Evolutionary conservation across 2,113 vertebrate genomes (phyloP), one percentile per base, ranked within the genome.

Genomic region (Scolopax mira): DNA sequence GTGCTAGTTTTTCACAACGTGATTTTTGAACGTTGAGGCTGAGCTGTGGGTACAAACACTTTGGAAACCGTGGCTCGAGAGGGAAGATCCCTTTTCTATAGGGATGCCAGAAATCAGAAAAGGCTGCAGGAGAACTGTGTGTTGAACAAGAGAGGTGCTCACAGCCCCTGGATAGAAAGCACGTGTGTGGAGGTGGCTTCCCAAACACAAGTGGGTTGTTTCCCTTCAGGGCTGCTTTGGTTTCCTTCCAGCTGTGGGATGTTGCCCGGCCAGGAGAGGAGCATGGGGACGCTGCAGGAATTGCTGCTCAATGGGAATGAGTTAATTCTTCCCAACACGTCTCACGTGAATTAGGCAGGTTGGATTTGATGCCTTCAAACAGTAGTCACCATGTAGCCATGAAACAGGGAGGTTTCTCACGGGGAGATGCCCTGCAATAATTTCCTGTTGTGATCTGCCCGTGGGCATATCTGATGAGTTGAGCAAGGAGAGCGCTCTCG

Each of bases 261-360:
- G n/a, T n/a, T n/a, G 80, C 44, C 23, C 7, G 4, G 55, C 52
- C 58, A 7, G 71, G 67, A 70, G 41, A 35, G 83, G 31, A 70
- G 61, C n/a, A 5, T 3, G 1, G 67, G 49, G 62, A 8, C 3
- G 1, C 42, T 18, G 60, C 12, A 0, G 35, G 73, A 72, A n/a
- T 69, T 4, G 10, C 51, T 0, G 1, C 78, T 44, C 5, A 0
- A 57, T 2, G 17, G 69, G 72, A 62, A 22, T 2, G 54, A 90
- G 54, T 67, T 81, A 10, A 42, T 74, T 33, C 87, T 85, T 79
- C 81, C 77, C 57, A 18, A 1, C 4, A 0, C 25, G 3, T 8
- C 0, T 2, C 0, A 10, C 42, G 31, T 61, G 89, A 83, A 27
- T 65, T n/a, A 23, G n/a, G 6, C 24, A 24, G 79, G 44, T 18